Evolutionary conservation across 1,140 invertebrate genomes (phyloP).

Genomic region (Phthorimaea operculella): DNA sequence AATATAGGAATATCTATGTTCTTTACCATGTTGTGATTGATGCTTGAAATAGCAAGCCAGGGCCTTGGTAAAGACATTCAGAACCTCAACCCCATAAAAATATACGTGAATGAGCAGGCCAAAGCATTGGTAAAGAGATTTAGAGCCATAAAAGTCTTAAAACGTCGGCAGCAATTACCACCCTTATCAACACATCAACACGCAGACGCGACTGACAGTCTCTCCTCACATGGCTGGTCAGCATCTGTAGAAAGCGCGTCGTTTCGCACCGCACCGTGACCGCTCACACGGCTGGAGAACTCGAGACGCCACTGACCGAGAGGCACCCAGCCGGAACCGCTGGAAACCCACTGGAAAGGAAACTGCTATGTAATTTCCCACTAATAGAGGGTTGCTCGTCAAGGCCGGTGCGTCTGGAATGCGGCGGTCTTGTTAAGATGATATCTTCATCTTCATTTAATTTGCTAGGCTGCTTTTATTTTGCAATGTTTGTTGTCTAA

Average conservation of each 20-base stretch:
- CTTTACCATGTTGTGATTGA: no score
- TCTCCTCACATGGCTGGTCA: neutral
- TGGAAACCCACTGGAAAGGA: constrained; percentile 7
- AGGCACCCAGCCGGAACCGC: constrained; percentile 33
- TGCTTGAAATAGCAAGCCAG: no score
- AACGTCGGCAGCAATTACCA: neutral
- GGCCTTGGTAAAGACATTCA: no score
- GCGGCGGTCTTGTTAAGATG: neutral
- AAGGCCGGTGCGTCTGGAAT: neutral
- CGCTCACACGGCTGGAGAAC: constrained; percentile 33
- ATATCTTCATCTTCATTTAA: no score
- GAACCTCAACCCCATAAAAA: no score
- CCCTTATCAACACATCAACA: neutral
- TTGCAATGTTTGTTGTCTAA: no score
- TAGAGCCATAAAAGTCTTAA: no score
- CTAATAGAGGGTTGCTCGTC: neutral
- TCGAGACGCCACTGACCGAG: constrained; percentile 47
- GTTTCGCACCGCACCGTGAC: constrained; percentile 24
- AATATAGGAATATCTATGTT: no score
- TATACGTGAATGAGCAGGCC: no score
- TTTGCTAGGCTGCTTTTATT: no score
- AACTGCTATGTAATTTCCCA: no score
- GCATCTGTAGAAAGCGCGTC: constrained; percentile 45
- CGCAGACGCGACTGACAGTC: neutral
- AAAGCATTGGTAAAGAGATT: no score